Conservation (phyloP, 2,888 invertebrate species). For the Ochlodes sylvanus region DNA sequence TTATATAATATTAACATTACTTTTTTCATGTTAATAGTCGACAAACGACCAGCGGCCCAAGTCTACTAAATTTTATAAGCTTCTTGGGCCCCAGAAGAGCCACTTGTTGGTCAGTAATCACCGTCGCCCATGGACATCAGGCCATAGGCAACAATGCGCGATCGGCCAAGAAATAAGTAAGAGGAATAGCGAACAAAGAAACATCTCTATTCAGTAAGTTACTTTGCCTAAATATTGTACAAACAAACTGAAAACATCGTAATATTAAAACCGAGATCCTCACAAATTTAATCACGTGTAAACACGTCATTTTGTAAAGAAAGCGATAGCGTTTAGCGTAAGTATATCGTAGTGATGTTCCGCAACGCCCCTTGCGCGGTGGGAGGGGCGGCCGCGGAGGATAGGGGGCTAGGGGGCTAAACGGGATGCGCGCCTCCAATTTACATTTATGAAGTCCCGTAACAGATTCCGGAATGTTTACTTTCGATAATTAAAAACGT, state of each 20-base stretch:
- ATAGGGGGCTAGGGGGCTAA: slow-evolving; percentile 56
- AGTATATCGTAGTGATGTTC: slow-evolving; percentile 33
- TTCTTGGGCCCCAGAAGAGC: no score
- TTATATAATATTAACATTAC: no score
- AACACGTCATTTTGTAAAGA: slow-evolving; percentile 24
- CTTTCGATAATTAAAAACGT: slow-evolving; percentile 83
- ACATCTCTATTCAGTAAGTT: no score
- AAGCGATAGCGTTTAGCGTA: slow-evolving; percentile 34
- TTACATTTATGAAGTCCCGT: slow-evolving; percentile 84
- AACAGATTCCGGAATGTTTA: slow-evolving; percentile 81
- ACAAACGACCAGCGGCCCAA: no score
- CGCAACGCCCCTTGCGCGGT: slow-evolving; percentile 38
- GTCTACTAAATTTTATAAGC: no score
- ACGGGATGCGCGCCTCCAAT: slow-evolving; percentile 82
- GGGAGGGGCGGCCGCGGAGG: slow-evolving; percentile 46
- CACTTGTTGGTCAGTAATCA: no score
- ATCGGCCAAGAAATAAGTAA: no score
- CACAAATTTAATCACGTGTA: not conserved
- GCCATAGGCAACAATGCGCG: no score
- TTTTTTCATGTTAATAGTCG: no score
- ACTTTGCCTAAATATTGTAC: no score
- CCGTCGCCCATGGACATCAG: no score
- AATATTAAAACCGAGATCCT: not conserved
- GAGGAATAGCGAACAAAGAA: no score
- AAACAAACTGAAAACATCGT: not conserved